Conservation (phyloP, 1,140 invertebrate genomes). For the Acromyrmex echinatior region DNA sequence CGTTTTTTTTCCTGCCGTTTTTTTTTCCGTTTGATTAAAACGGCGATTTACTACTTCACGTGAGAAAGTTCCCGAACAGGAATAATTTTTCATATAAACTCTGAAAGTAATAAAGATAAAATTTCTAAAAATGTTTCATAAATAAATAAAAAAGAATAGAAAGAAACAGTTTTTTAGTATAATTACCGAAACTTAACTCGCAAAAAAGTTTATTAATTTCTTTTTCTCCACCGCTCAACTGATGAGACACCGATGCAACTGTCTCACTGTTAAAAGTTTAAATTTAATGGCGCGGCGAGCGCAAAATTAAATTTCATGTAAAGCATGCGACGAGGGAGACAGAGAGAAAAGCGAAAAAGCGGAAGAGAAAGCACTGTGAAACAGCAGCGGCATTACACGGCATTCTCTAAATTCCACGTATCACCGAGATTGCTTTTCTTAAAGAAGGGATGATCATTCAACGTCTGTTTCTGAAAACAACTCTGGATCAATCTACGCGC, state of each 20-base stretch:
- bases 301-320: constrained; percentile 44
- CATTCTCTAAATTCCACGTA: constrained; percentile 37
- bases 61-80: neutral
- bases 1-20: neutral
- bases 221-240: neutral
- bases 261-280: constrained; percentile 33
- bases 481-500: neutral
- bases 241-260: constrained; percentile 20
- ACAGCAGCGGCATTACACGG: neutral
- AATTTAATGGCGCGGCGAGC: constrained; percentile 34
- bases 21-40: constrained; percentile 8
- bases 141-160: neutral
- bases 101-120: neutral
- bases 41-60: constrained; percentile 1
- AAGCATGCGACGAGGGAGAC: constrained; percentile 12
- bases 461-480: constrained; percentile 37
- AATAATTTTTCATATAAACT: neutral
- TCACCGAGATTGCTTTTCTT: constrained; percentile 47
- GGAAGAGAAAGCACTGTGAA: neutral
- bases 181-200: neutral
- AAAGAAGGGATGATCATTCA: constrained; percentile 34
- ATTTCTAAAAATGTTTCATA: neutral
- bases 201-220: constrained; percentile 41
- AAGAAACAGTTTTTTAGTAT: neutral
- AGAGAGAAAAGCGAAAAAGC: neutral